Base-by-base conservation (phyloP, 2,888 invertebrate species). In the Ecliptopera silaceata region DNA sequence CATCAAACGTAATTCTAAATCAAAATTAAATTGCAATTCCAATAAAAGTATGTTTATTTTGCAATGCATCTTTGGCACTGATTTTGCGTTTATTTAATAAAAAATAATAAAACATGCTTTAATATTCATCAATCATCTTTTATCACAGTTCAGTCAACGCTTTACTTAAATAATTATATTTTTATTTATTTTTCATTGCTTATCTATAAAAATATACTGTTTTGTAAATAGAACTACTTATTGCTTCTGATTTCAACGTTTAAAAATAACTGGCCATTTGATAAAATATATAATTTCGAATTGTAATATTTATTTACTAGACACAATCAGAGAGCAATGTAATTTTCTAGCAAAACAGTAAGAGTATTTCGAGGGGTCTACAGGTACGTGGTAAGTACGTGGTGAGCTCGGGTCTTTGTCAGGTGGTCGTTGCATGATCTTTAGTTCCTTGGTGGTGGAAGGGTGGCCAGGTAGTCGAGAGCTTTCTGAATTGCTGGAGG, bases 401-500 rank as follows among this genome's bases (percentile, higher is more conserved):
- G 59, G 56, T 64, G 54, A 61, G 60, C 50, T 66, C 56, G 42
- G 55, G 49, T 64, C 60, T 41, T 38, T 29, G 42, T 58, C 48
- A 32, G 38, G 45, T 41, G n/a, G 51, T 42, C 8, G 5, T 22
- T 1, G 18, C 29, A n/a, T 17, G 41, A 15, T 13, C 13, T 59
- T 76, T 66, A 86, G 67, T 78, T 83, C 62, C 81, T 80, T 46
- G 92, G 88, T 15, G 94, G 93, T 34, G 95, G 94, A 58, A 94
- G 88, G 2, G 94, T 93, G 11, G 94, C 93, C 61, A 95, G 90
- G 82, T 93, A 95, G 72, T 95, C 95, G 36, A 95, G 85, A 26
- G 95, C 95, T 80, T 94, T 95, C 77, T 95, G 95, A 67, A 95
- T 95, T 79, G 93, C 95, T 75, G 94, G 94, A 55, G 95, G 95